phyloP scores from a whole-genome alignment of 2,888 invertebrate genomes.

The Pyrrhosoma nymphula region DNA sequence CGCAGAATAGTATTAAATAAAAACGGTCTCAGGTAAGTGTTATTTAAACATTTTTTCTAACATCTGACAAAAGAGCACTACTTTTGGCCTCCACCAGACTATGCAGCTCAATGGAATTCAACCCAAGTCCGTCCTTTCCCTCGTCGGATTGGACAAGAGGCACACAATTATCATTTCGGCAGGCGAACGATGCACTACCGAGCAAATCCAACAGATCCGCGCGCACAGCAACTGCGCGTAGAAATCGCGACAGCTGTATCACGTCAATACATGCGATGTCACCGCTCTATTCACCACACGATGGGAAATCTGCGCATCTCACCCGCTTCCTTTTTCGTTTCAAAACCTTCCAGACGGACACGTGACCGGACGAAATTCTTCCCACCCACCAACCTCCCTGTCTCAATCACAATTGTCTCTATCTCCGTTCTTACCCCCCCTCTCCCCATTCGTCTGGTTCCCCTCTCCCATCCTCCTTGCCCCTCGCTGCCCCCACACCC shows the following conservation, averaged over 20 bases:
- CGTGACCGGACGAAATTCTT: background rate
- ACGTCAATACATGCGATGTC: background rate
- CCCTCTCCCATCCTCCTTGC: too few relatives aligned
- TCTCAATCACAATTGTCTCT: constrained; percentile 35
- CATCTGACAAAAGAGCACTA: too few relatives aligned
- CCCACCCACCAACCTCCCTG: background rate
- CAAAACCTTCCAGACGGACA: background rate
- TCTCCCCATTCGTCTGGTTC: too few relatives aligned
- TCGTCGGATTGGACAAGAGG: background rate
- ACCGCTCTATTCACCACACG: constrained; percentile 1
- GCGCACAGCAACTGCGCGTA: background rate
- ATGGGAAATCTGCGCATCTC: background rate
- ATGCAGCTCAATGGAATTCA: background rate
- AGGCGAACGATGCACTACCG: background rate
- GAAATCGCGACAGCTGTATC: constrained; percentile 22
- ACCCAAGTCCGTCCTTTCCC: background rate
- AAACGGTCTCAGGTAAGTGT: too few relatives aligned
- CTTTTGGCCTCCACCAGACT: too few relatives aligned
- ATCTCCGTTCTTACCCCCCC: background rate
- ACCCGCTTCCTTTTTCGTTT: background rate
- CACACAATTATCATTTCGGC: background rate
- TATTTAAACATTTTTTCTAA: too few relatives aligned
- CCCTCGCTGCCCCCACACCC: background rate
- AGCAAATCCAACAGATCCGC: background rate
- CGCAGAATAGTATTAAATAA: too few relatives aligned